phyloP scores from a whole-genome alignment of 2,888 invertebrate species.

The Mechanitis messenoides region DNA sequence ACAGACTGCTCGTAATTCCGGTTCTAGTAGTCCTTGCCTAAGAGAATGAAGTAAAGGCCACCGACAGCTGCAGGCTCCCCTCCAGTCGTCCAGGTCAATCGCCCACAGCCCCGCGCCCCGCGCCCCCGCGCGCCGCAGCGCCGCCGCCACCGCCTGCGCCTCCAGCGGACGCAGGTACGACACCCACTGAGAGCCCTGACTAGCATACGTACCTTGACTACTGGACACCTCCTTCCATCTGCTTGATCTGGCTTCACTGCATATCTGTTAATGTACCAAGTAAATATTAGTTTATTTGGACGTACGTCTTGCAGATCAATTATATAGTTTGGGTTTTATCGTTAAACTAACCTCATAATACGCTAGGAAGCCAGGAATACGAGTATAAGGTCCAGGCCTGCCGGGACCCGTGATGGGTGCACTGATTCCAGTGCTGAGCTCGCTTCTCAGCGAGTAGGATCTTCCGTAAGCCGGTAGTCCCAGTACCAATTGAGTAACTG shows the following conservation, averaged over 20 bases:
- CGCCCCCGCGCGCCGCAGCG: slow-evolving; percentile 75
- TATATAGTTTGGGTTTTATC: neutral
- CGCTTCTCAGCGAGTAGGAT: slow-evolving; percentile 80
- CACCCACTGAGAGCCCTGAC: slow-evolving; percentile 85
- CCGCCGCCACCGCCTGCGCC: slow-evolving; percentile 78
- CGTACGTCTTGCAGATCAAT: too few species aligned
- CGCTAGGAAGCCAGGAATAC: slow-evolving; percentile 84
- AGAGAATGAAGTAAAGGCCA: slow-evolving; percentile 82
- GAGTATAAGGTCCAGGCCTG: slow-evolving; percentile 81
- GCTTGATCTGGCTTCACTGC: slow-evolving; percentile 77
- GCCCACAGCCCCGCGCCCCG: slow-evolving; percentile 89
- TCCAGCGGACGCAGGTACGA: slow-evolving; percentile 84
- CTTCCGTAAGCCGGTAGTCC: slow-evolving; percentile 88
- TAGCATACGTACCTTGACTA: slow-evolving; percentile 84
- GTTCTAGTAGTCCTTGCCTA: slow-evolving; percentile 55
- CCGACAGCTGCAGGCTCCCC: slow-evolving; percentile 80
- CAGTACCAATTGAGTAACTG: slow-evolving; percentile 80
- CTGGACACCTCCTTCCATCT: slow-evolving; percentile 75
- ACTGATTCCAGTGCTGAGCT: slow-evolving; percentile 71
- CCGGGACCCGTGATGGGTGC: slow-evolving; percentile 81
- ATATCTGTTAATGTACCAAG: slow-evolving; percentile 62
- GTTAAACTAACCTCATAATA: slow-evolving; percentile 80
- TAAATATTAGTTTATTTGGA: too few species aligned
- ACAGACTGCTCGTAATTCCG: slow-evolving; percentile 42
- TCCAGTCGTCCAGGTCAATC: slow-evolving; percentile 86